Conservation (phyloP, 2,113 vertebrate species). For the Theristicus caerulescens region DNA sequence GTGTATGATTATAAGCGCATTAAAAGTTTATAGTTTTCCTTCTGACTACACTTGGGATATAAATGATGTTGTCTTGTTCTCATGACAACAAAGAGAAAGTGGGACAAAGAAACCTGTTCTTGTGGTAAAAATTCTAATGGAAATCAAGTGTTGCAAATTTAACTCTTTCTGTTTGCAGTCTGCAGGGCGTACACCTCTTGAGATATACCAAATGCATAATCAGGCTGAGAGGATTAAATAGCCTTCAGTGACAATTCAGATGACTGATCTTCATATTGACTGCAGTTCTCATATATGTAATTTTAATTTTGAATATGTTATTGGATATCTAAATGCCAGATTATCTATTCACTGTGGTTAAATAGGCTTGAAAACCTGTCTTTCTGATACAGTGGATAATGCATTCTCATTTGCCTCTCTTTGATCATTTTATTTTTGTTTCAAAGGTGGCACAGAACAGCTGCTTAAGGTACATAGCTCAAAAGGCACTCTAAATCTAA, state of each 20-base stretch:
- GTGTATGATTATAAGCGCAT: not conserved
- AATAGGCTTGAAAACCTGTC: not conserved
- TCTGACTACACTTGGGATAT: not conserved
- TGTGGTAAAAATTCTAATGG: not conserved
- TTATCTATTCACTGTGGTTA: not conserved
- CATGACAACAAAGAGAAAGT: not conserved
- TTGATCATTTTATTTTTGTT: not conserved
- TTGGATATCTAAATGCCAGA: not conserved
- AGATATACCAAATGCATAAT: not conserved
- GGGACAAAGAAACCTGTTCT: not conserved
- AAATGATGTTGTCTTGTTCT: not conserved
- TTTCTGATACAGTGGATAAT: not conserved
- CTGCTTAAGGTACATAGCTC: not conserved
- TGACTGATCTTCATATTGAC: not conserved
- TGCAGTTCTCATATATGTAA: not conserved
- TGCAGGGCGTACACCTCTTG: not conserved
- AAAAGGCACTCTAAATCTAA: not conserved
- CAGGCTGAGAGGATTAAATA: not conserved
- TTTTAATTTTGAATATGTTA: not conserved
- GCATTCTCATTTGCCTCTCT: not conserved
- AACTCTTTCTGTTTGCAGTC: not conserved
- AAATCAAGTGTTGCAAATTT: not conserved
- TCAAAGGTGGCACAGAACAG: not conserved
- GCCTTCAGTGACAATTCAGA: not conserved
- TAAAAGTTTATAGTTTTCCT: not conserved